Base-by-base conservation (phyloP, 2,888 invertebrate genomes). In the Lysandra bellargus region DNA sequence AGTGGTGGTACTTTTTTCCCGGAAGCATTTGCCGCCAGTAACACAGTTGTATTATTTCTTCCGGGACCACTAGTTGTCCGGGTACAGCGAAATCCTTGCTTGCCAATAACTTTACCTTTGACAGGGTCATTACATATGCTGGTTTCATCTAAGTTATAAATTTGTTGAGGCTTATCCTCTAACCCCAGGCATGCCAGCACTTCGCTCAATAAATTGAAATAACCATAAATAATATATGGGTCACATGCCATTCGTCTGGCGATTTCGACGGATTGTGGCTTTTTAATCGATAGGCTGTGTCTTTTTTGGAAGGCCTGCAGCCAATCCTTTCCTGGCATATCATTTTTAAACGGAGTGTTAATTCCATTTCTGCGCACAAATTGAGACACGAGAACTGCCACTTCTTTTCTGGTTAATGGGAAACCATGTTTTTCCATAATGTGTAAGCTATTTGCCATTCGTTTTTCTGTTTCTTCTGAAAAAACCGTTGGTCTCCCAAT, bases 231-330 rank as follows among this genome's bases (percentile, higher is more conserved):
- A 44, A 79, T 37, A 79, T 76, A 79, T 44, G 76, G 79, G 74
- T 79, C 76, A 33, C 30, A 30, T 44, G 75, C 75, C 64, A 44
- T 79, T 49, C 60, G 75, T 64, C 75, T 23, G 23, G 83, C 82
- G 82, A 84, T 83, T 83, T 88, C 88, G 5, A 88, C 85, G 44
- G 83, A 81, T 84, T 89, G 86, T 9, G 87, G 87, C 80, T 86
- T 89, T 85, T 89, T 89, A 23, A 88, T 79, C 30, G 86, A 85
- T 30, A 89, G 74, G 78, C 82, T 81, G 79, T 88, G 83, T 30
- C 86, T 79, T 76, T 85, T 85, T 80, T 83, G 84, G 81, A 87
- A 88, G 3, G 74, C 78, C 1, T 83, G 17, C 78, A 86, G 86
- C 85, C 86, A 86, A 77, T 86, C 85, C 73, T 85, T 80, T 1